phyloP scores from a whole-genome alignment of 2,113 vertebrate species.

The Ptychochromis oligacanthus region DNA sequence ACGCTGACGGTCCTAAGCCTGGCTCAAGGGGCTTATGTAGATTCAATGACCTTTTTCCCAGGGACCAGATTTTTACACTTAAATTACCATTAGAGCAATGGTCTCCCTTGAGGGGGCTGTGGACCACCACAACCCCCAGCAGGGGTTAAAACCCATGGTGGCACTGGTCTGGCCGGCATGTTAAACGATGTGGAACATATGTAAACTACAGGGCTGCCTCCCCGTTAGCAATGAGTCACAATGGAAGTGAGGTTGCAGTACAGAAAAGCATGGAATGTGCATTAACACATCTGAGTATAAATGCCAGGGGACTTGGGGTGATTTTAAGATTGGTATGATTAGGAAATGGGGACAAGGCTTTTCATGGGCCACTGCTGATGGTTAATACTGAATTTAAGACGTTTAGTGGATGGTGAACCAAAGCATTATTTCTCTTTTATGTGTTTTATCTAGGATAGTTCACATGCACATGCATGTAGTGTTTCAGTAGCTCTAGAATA shows the following conservation, averaged over 20 bases:
- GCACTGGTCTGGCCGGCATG: conserved; percentile 84
- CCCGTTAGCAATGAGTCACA: conserved; percentile 46
- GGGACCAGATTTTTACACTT: conserved; percentile 93
- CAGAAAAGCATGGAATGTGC: neutral
- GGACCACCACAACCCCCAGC: conserved; percentile 76
- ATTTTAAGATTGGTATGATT: conserved; percentile 27
- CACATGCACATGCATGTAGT: neutral
- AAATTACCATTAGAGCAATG: conserved; percentile 92
- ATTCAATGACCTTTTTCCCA: conserved; percentile 96
- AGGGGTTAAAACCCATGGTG: conserved; percentile 88
- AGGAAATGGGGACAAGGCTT: conserved; percentile 16
- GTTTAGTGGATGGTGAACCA: conserved; percentile 8
- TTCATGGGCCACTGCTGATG: neutral
- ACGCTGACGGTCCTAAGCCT: conserved; percentile 88
- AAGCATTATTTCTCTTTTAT: neutral
- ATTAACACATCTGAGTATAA: conserved; percentile 35
- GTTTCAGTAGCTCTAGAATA: conserved; percentile 21
- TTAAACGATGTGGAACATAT: conserved; percentile 82
- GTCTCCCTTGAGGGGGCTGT: conserved; percentile 81
- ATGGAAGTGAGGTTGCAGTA: conserved; percentile 22
- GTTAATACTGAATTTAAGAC: conserved; percentile 19
- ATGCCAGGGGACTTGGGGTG: conserved; percentile 21
- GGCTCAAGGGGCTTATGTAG: conserved; percentile 93
- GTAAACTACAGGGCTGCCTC: conserved; percentile 72
- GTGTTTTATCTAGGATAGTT: conserved; percentile 9